phyloP scores from a whole-genome alignment of 2,888 invertebrate species.

The Aspidiotus destructor region DNA sequence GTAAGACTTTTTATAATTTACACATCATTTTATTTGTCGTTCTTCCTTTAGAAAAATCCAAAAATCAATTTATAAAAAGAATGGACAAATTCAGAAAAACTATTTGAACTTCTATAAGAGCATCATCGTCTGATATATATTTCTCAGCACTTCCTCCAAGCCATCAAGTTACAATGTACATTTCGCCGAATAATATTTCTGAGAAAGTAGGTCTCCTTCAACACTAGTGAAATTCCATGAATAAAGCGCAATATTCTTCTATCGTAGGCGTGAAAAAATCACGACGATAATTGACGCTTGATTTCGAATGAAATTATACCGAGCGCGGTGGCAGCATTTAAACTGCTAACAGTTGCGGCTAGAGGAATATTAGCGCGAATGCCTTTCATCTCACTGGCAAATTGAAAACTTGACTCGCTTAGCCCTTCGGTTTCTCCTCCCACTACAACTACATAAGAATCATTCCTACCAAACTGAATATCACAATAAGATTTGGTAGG shows the following conservation, averaged over 20 bases:
- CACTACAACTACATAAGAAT: constrained; percentile 59
- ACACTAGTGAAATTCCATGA: too few species aligned
- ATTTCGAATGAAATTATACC: constrained; percentile 79
- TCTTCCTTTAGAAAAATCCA: too few species aligned
- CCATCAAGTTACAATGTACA: neutral
- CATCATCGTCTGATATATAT: too few species aligned
- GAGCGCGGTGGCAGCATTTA: constrained; percentile 74
- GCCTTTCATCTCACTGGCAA: constrained; percentile 52
- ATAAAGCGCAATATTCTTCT: too few species aligned
- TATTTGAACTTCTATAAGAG: too few species aligned
- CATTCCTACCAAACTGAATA: constrained; percentile 48
- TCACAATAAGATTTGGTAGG: constrained; percentile 56
- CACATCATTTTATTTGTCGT: too few species aligned
- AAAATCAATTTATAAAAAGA: neutral
- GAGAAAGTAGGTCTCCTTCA: neutral
- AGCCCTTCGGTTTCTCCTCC: constrained; percentile 86
- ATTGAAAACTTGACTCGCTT: constrained; percentile 57
- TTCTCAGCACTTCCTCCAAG: too few species aligned
- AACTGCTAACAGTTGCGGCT: constrained; percentile 64
- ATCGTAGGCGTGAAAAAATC: neutral
- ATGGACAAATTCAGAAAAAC: too few species aligned
- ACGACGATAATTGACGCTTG: constrained; percentile 48
- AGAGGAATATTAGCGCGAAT: constrained; percentile 69
- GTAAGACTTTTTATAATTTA: too few species aligned
- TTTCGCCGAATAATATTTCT: neutral